Base-by-base conservation (phyloP, 2,888 invertebrate genomes). In the Pinctada fucata region DNA sequence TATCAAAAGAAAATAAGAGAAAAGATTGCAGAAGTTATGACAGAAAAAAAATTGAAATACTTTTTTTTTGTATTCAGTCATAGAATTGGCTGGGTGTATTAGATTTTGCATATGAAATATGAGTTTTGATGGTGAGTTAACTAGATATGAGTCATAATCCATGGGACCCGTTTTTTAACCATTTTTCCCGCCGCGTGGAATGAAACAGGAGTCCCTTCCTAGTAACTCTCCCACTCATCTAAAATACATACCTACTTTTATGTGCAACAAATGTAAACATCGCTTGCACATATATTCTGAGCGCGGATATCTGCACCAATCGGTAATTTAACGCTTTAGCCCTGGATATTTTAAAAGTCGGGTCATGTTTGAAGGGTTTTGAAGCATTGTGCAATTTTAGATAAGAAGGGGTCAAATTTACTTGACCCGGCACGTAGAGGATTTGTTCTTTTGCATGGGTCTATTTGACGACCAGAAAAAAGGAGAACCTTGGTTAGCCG, bases 341-440 rank as follows among this genome's bases (percentile, higher is more conserved):
- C 51, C 71, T 71, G 71, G 71, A 68, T 49, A 75, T 78, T 77
- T 52, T 69, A 58, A 72, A 50, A 72, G 77, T 77, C 68, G 63
- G 78, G 78, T 73, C 78, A 78, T 78, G 78, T 69, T 64, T 78
- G 47, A 49, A 63, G 50, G 65, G 66, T 48, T 58, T 48, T 49
- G 31, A 64, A 52, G 58, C 51, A 72, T 78, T 78, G 78, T 73
- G 73, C 72, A 78, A 78, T 69, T 72, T 65, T 78, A 78, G 78
- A 78, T 78, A 78, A 78, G 78, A 45, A 49, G 51, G 48, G 52
- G 65, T 72, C 71, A 71, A 10, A n/a, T 47, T 68, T 58, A 10
- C 52, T 45, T 69, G 68, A 75, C 75, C 75, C 68, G 51, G 63
- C 75, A 75, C 58, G 75, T 75, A 45, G 31, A 48, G 52, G 16